phyloP scores from a whole-genome alignment of 2,113 vertebrate species.

The Noctilio leporinus region DNA sequence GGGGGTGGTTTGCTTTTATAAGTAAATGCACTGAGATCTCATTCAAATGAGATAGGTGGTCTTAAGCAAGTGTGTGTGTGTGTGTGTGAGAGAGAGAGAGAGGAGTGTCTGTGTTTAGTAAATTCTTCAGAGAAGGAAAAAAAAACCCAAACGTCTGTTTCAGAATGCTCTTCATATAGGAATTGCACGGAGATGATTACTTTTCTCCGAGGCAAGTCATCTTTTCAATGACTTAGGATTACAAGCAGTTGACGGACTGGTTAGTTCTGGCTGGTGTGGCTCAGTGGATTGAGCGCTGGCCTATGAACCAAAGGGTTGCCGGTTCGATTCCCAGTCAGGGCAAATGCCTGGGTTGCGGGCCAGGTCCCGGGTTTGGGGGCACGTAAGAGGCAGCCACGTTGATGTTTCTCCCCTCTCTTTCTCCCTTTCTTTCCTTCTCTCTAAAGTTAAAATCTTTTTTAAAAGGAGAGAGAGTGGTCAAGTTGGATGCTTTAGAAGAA shows the following conservation, averaged over 20 bases:
- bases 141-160: conserved; percentile 41
- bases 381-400: no score
- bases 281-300: no score
- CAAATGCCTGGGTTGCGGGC: no score
- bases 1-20: conserved; percentile 30
- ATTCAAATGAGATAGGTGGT: conserved; percentile 38
- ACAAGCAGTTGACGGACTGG: neutral
- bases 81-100: no score
- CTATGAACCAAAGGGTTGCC: no score
- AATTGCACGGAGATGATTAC: neutral
- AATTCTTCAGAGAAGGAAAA: conserved; percentile 20
- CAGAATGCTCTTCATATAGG: neutral
- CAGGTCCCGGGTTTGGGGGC: no score
- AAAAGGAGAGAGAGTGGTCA: neutral
- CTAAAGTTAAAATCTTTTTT: no score
- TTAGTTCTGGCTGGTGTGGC: no score
- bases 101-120: conserved; percentile 50
- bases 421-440: no score
- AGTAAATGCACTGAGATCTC: neutral
- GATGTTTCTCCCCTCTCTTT: no score
- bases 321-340: no score
- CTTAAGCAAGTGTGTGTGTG: neutral
- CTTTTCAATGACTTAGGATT: neutral
- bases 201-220: conserved; percentile 35
- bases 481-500: neutral